A percentile compares a stretch with the other conserved stretches of the same genome.
These are phyloP conservation scores for Anolis apletophallus DNA, from an alignment of 2,797 vertebrate species.

Conservation along the genomic window DNA sequence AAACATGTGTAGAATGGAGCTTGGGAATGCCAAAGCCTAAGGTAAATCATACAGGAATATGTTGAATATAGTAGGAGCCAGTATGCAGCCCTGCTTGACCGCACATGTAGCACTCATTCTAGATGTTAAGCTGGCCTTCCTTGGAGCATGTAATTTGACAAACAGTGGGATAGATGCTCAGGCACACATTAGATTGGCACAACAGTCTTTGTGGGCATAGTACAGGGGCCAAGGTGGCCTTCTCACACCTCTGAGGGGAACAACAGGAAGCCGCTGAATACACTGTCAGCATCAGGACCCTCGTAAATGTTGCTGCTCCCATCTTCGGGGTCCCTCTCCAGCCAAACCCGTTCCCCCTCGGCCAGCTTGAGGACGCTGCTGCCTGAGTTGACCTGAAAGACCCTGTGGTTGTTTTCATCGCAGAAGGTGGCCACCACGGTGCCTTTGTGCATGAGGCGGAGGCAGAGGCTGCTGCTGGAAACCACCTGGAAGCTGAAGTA, in stretches of 20 bases:
- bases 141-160: too few relatives aligned
- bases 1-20: too few relatives aligned
- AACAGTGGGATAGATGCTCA: too few relatives aligned
- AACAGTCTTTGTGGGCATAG: background rate
- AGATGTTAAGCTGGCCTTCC: too few relatives aligned
- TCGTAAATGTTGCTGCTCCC: constrained; percentile 59
- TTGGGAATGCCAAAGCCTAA: too few relatives aligned
- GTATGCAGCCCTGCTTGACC: too few relatives aligned
- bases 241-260: constrained; percentile 53
- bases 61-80: too few relatives aligned
- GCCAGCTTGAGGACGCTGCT: constrained; percentile 73
- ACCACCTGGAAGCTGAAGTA: constrained; percentile 81
- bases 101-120: too few relatives aligned
- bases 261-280: constrained; percentile 82
- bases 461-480: constrained; percentile 73
- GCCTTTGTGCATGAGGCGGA: constrained; percentile 66
- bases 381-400: constrained; percentile 79
- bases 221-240: background rate
- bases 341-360: constrained; percentile 47
- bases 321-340: constrained; percentile 6
- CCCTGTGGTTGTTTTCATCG: constrained; percentile 55
- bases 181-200: too few relatives aligned
- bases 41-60: too few relatives aligned
- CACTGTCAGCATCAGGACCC: constrained; percentile 59
- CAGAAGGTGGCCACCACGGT: constrained; percentile 61